These are phyloP conservation scores for Pammene aurita DNA, from an alignment of 2,888 invertebrate species.

Conservation along the genomic window DNA sequence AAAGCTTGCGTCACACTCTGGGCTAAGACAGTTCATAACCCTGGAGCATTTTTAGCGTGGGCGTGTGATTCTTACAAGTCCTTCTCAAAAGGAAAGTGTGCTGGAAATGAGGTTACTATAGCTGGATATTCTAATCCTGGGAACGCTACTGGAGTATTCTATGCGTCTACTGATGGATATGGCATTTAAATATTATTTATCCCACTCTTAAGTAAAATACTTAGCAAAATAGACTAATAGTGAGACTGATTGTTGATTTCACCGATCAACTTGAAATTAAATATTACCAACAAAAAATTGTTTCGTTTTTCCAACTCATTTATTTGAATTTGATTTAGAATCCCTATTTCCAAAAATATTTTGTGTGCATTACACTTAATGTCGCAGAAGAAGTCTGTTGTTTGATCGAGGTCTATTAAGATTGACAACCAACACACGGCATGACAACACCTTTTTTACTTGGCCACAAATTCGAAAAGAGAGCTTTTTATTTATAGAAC, in stretches of 20 bases:
- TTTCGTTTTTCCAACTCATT: not conserved
- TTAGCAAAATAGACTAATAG: too few relatives aligned
- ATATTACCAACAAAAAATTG: not conserved
- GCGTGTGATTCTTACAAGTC: slow-evolving; percentile 66
- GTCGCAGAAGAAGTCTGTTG: too few relatives aligned
- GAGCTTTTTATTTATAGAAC: too few relatives aligned
- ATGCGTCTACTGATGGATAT: slow-evolving; percentile 69
- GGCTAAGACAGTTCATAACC: slow-evolving; percentile 63
- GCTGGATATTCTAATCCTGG: slow-evolving; percentile 76
- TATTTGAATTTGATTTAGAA: not conserved
- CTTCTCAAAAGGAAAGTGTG: slow-evolving; percentile 65
- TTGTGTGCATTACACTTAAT: too few relatives aligned
- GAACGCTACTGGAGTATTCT: slow-evolving; percentile 72
- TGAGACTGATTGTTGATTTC: slow-evolving; percentile 10
- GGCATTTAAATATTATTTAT: slow-evolving; percentile 45
- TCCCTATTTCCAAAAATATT: too few relatives aligned
- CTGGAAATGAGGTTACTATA: slow-evolving; percentile 65
- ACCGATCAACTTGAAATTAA: not conserved
- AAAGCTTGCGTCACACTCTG: slow-evolving; percentile 72
- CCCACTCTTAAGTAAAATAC: not conserved
- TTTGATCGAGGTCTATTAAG: too few relatives aligned
- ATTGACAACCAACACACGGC: too few relatives aligned
- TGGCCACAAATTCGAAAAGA: too few relatives aligned
- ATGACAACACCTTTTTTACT: too few relatives aligned
- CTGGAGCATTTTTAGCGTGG: slow-evolving; percentile 68